phyloP scores from a whole-genome alignment of 2,113 vertebrate genomes.

The Felis chaus region DNA sequence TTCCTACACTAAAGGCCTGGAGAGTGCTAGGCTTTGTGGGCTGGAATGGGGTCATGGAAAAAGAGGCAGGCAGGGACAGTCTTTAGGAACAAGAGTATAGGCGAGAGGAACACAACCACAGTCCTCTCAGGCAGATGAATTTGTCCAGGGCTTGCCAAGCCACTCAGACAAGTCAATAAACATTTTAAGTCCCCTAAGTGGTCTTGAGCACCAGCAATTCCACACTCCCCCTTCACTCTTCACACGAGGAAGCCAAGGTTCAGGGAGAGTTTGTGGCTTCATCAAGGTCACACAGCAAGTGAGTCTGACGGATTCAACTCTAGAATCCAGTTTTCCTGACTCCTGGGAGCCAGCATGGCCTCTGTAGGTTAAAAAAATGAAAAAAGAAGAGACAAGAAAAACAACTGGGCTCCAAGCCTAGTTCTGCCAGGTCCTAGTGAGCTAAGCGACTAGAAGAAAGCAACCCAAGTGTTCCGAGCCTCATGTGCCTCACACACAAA shows the following conservation, averaged over 20 bases:
- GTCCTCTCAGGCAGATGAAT: neutral
- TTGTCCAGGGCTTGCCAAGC: neutral
- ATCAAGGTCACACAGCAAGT: conserved; percentile 31
- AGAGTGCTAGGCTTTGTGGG: neutral
- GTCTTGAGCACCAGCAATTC: neutral
- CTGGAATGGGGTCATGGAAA: neutral
- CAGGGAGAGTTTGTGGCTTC: neutral
- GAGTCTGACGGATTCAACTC: conserved; percentile 26
- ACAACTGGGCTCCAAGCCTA: neutral
- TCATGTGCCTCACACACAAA: neutral
- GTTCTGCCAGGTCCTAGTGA: conserved; percentile 38
- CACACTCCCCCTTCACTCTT: neutral
- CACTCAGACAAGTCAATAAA: neutral
- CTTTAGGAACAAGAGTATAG: neutral
- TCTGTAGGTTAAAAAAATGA: neutral
- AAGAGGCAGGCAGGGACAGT: neutral
- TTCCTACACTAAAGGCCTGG: conserved; percentile 30
- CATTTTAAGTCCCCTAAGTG: neutral
- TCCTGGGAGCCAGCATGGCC: neutral
- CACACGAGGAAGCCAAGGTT: conserved; percentile 34
- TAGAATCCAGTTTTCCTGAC: conserved; percentile 37
- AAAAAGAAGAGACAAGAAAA: neutral
- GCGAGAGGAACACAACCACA: neutral
- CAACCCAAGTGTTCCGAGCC: neutral
- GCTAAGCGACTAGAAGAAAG: neutral